These are phyloP conservation scores for Lordiphosa collinella DNA, from an alignment of 1,140 invertebrate species.

Conservation along the genomic window DNA sequence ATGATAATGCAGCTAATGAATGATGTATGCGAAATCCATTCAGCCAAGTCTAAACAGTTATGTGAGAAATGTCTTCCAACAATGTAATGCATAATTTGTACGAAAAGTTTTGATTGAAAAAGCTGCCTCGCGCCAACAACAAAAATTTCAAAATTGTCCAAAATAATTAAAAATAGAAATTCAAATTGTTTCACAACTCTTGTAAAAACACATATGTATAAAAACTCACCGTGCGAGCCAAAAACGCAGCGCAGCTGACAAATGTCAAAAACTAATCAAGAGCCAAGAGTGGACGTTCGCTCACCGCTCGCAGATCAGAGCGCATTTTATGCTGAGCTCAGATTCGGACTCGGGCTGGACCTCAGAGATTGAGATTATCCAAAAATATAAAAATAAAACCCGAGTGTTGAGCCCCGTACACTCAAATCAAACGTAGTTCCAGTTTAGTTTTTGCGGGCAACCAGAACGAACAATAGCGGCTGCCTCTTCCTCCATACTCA, in stretches of 20 bases:
- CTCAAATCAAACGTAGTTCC: constrained; percentile 56
- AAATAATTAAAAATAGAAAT: constrained; percentile 6
- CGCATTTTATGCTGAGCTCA: constrained; percentile 25
- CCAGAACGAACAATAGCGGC: constrained; percentile 38
- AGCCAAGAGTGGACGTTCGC: not conserved
- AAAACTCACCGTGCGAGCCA: not conserved
- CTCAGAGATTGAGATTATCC: constrained; percentile 18
- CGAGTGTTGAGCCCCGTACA: not conserved
- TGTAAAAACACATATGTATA: not conserved
- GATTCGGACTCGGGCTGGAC: constrained; percentile 7
- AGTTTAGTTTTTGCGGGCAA: constrained; percentile 46
- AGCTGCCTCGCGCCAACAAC: not conserved
- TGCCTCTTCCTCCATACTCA: constrained; percentile 5
- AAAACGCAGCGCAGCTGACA: constrained; percentile 2
- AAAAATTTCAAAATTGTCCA: constrained; percentile 1
- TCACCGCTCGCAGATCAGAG: constrained; percentile 11
- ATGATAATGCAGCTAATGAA: not conserved
- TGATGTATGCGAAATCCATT: not conserved
- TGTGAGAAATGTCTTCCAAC: not conserved
- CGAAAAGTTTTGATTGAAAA: not conserved
- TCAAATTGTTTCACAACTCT: not conserved
- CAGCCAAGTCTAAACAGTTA: not conserved
- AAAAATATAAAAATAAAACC: constrained; percentile 5
- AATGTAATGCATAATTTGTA: not conserved
- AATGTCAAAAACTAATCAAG: constrained; percentile 6